Base-by-base conservation (phyloP, 2,888 invertebrate species). In the Cryptocephalus moraei region DNA sequence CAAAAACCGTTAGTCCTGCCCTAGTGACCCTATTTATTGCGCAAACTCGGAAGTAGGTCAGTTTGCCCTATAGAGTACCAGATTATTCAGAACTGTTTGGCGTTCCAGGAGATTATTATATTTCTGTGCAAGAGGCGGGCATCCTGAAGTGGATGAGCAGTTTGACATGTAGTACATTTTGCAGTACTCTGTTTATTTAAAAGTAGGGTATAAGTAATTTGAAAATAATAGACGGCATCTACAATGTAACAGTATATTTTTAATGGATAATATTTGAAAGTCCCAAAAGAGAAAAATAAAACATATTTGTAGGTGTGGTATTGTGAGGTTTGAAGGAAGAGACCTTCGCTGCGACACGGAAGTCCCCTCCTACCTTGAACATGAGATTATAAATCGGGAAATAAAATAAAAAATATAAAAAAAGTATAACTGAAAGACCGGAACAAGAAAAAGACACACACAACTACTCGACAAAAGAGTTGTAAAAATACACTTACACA, bases 401-500 rank as follows among this genome's bases (percentile, higher is more conserved):
- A 57, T 60, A 59, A 62, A 61, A 56, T 56, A 62, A 62, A 62
- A 53, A 44, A 56, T 22, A 6, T 22, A 22, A 22, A 22, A 22
- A 22, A 22, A 2, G 22, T 22, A 22, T 22, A 22, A 22, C 22
- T 22, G 22, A 22, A 22, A 6, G 22, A 6, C 57, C 51, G 48
- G 46, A 64, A 66, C 62, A 62, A 63, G 62, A 62, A 22, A 64
- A 59, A 61, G 58, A 67, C 64, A 67, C 67, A 64, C 65, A 66
- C 65, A 65, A 67, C 67, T 68, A 68, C 66, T 22, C 61, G 65
- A 68, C 65, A 64, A 65, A 65, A 64, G 63, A 65, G 62, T 62
- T 62, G 64, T 65, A 66, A 66, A 68, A 67, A 65, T 65, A 66
- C 66, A 67, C 63, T 64, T 65, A 67, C 64, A 66, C 63, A 62